Percentiles rank a stretch among this genome's conserved stretches.
Evolutionary conservation across 1,140 invertebrate genomes (phyloP).

Genomic region (Protaetia brevitarsis): DNA sequence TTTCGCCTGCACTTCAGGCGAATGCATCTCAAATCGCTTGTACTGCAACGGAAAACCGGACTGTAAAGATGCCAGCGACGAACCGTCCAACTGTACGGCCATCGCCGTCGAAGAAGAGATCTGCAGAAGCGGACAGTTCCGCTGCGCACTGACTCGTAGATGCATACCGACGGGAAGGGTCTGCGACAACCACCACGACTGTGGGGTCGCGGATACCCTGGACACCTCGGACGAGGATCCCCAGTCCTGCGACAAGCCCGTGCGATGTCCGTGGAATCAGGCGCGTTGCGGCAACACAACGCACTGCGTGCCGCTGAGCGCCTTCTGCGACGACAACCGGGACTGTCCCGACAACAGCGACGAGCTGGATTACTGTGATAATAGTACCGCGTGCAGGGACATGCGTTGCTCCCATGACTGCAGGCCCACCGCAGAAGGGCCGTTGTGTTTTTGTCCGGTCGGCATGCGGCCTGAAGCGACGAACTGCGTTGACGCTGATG

Average conservation of each 20-base stretch:
- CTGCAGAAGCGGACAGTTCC: constrained; percentile 62
- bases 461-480: constrained; percentile 67
- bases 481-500: constrained; percentile 68
- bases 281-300: not conserved
- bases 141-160: constrained; percentile 59
- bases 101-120: not conserved
- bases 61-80: constrained; percentile 66
- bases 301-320: not conserved
- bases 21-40: not conserved
- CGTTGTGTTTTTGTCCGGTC: constrained; percentile 69
- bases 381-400: constrained; percentile 55
- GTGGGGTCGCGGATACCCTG: constrained; percentile 53
- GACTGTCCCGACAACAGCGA: constrained; percentile 57
- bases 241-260: not conserved
- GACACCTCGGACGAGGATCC: constrained; percentile 59
- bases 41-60: constrained; percentile 69
- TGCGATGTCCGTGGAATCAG: not conserved
- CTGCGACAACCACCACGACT: constrained; percentile 77
- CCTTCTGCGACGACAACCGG: constrained; percentile 44
- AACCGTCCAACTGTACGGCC: constrained; percentile 39
- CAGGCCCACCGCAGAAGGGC: constrained; percentile 62
- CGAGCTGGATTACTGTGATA: constrained; percentile 55
- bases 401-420: constrained; percentile 65
- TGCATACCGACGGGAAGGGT: constrained; percentile 75
- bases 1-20: no score